These are phyloP conservation scores for Cuniculus paca DNA, from an alignment of 2,797 vertebrate species.

Conservation along the genomic window DNA sequence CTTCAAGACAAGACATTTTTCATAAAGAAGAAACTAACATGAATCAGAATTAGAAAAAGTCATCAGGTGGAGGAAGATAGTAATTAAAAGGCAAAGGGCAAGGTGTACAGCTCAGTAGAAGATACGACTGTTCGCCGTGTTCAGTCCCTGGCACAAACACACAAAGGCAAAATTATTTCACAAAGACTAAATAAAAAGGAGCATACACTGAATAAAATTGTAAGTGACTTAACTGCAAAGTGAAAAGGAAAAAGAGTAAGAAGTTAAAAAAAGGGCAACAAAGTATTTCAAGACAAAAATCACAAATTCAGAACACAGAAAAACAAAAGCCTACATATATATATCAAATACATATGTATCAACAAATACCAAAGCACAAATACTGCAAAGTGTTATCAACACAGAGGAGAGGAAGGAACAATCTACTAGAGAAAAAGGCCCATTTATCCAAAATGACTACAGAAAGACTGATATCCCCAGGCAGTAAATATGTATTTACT, in stretches of 20 bases:
- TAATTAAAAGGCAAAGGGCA: neutral
- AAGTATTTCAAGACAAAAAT: neutral
- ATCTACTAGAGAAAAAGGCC: neutral
- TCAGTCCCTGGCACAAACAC: neutral
- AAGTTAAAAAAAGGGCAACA: constrained; percentile 5
- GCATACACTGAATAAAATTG: neutral
- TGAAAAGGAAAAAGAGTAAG: neutral
- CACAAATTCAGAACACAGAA: neutral
- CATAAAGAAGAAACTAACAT: neutral
- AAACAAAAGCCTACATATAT: neutral
- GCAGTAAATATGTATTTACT: neutral
- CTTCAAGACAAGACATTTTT: constrained; percentile 22
- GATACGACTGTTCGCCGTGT: neutral
- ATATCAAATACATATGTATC: neutral
- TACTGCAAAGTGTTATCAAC: neutral
- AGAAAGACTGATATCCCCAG: neutral
- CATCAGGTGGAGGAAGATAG: neutral
- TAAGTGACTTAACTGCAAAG: neutral
- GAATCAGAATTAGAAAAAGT: neutral
- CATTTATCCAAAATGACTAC: neutral
- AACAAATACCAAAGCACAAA: constrained; percentile 24
- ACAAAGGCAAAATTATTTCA: neutral
- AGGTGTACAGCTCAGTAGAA: neutral
- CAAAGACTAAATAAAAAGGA: neutral
- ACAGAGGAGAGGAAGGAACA: neutral